phyloP scores from a whole-genome alignment of 2,888 invertebrate genomes.

The Dendrolimus pini region DNA sequence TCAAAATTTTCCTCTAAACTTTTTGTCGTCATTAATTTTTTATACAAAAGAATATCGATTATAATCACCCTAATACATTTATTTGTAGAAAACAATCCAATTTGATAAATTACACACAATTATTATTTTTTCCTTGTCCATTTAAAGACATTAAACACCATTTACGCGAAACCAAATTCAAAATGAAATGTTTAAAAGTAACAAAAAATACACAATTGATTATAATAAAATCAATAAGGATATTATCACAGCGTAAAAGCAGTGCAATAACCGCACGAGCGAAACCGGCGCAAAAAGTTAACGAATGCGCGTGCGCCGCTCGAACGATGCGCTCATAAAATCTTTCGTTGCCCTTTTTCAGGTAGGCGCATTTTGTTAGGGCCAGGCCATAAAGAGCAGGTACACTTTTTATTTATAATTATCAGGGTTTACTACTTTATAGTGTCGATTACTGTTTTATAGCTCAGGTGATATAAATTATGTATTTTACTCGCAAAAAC shows the following conservation, averaged over 20 bases:
- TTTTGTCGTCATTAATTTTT: too few species aligned
- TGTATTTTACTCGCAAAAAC: too few species aligned
- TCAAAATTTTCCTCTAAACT: too few species aligned
- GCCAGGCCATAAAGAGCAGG: neutral
- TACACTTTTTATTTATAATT: neutral
- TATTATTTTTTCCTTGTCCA: neutral
- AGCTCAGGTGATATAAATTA: too few species aligned
- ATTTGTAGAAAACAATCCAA: neutral
- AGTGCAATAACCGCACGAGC: conserved; percentile 25
- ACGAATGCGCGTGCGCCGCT: conserved; percentile 21
- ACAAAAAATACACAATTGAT: neutral
- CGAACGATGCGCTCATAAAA: conserved; percentile 21
- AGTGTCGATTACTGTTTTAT: neutral
- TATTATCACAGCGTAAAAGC: conserved; percentile 10
- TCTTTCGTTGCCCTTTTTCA: conserved; percentile 15
- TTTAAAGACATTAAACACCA: neutral
- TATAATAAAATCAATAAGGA: conserved; percentile 7
- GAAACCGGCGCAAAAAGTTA: conserved; percentile 21
- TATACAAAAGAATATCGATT: too few species aligned
- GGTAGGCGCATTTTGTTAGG: neutral
- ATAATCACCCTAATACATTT: too few species aligned
- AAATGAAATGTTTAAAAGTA: neutral
- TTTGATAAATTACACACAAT: neutral
- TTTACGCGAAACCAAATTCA: neutral
- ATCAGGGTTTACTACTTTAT: neutral